Conservation (phyloP, 2,797 vertebrate genomes). For the Distichodus sexfasciatus region DNA sequence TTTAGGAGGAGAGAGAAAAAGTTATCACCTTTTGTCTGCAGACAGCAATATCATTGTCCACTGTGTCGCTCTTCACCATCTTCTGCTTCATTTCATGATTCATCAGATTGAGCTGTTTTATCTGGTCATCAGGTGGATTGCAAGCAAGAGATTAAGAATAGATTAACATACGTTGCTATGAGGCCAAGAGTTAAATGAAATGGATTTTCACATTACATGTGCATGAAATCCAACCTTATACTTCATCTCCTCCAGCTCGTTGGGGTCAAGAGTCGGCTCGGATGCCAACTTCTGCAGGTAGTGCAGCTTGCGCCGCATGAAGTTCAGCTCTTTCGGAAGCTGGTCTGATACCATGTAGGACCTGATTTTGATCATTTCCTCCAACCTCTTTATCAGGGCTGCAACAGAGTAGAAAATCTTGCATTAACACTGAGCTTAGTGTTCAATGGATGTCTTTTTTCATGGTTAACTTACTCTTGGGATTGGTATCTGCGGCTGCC, state of each 20-base stretch:
- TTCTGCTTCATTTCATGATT: constrained; percentile 91
- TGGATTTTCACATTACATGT: too few species aligned
- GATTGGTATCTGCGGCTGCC: constrained; percentile 87
- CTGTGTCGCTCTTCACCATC: constrained; percentile 89
- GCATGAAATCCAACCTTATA: constrained; percentile 73
- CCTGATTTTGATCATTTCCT: constrained; percentile 94
- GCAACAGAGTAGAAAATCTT: constrained; percentile 20
- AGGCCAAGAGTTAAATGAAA: too few species aligned
- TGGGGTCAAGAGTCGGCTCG: constrained; percentile 88
- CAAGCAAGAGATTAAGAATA: too few species aligned
- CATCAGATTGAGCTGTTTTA: constrained; percentile 79
- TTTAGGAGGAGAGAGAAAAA: background rate
- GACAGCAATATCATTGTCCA: constrained; percentile 88
- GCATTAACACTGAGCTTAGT: too few species aligned
- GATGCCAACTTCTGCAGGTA: constrained; percentile 86
- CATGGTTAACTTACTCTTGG: constrained; percentile 87
- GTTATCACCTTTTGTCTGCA: constrained; percentile 89
- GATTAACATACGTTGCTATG: too few species aligned
- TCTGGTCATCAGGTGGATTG: constrained; percentile 73
- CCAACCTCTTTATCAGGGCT: constrained; percentile 93
- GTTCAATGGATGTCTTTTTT: too few species aligned
- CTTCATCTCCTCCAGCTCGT: constrained; percentile 83
- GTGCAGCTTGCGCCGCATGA: constrained; percentile 77
- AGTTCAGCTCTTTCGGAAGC: constrained; percentile 88
- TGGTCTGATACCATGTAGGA: constrained; percentile 92